Percentiles rank a stretch among this genome's conserved stretches.
phyloP scores from a whole-genome alignment of 1,140 invertebrate species.

The Plutomurus gul region DNA sequence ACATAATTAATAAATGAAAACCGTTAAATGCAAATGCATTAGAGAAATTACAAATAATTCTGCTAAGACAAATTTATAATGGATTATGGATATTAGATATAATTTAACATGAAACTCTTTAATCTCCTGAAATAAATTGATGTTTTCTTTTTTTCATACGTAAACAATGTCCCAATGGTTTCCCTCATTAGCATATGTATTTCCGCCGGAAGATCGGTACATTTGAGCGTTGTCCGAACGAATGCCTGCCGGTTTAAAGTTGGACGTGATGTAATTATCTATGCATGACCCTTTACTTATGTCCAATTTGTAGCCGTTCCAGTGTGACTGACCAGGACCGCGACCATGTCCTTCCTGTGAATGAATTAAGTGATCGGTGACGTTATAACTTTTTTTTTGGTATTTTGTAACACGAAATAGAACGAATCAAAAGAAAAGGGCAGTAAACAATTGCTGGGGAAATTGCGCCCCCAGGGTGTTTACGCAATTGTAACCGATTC shows the following conservation, averaged over 20 bases:
- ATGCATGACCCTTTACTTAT: constrained; percentile 35
- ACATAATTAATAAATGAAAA: too few species aligned
- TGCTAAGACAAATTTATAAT: too few species aligned
- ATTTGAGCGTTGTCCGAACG: constrained; percentile 15
- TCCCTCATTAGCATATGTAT: constrained; percentile 44
- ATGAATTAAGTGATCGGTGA: background rate
- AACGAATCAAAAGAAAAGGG: too few species aligned
- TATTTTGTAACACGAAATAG: background rate
- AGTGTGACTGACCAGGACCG: constrained; percentile 40
- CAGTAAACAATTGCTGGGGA: too few species aligned
- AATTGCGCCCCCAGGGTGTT: too few species aligned
- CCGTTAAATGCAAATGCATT: too few species aligned
- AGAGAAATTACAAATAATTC: too few species aligned
- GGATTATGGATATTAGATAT: too few species aligned
- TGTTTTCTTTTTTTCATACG: too few species aligned
- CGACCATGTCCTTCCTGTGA: constrained; percentile 36
- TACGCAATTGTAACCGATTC: too few species aligned
- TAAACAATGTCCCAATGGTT: constrained; percentile 50
- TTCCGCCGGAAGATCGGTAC: constrained; percentile 32
- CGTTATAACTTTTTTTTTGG: background rate
- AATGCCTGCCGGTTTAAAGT: constrained; percentile 34
- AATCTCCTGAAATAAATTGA: too few species aligned
- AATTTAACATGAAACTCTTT: too few species aligned
- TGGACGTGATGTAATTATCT: constrained; percentile 38
- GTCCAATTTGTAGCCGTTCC: constrained; percentile 49